phyloP scores from a whole-genome alignment of 2,113 vertebrate species.

The Aythya baeri region DNA sequence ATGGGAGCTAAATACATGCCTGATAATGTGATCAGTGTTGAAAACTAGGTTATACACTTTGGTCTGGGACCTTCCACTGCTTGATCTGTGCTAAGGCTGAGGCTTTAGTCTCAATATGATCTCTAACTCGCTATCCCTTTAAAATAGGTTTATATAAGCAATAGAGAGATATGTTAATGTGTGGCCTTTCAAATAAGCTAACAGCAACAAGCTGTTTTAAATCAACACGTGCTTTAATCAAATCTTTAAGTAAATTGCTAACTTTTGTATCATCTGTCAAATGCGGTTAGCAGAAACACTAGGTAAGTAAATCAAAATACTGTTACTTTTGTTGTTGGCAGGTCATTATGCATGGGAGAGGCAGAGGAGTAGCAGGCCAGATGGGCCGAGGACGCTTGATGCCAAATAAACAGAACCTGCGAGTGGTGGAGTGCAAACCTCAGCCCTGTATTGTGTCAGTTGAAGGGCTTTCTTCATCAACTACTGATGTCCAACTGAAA shows the following conservation, averaged over 20 bases:
- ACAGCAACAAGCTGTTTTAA: conserved; percentile 21
- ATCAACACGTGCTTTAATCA: not conserved
- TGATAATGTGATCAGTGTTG: not conserved
- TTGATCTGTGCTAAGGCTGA: not conserved
- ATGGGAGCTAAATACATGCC: not conserved
- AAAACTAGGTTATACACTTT: not conserved
- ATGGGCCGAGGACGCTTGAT: conserved; percentile 85
- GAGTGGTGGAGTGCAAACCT: conserved; percentile 83
- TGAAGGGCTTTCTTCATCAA: conserved; percentile 95
- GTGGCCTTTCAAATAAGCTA: not conserved
- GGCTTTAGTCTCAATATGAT: not conserved
- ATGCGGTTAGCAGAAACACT: not conserved
- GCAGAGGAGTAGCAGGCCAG: conserved; percentile 82
- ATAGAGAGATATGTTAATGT: not conserved
- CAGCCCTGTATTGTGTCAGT: conserved; percentile 90
- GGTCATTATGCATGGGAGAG: conserved; percentile 88
- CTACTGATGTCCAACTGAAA: conserved; percentile 90
- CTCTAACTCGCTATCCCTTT: not conserved
- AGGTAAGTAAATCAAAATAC: conserved; percentile 66
- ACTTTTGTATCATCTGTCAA: not conserved
- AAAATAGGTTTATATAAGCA: not conserved
- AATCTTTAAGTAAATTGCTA: not conserved
- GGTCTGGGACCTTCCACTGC: not conserved
- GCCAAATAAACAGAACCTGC: conserved; percentile 86
- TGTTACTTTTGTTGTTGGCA: conserved; percentile 73